Conservation (phyloP, 2,797 vertebrate genomes). For the Knipowitschia caucasica region DNA sequence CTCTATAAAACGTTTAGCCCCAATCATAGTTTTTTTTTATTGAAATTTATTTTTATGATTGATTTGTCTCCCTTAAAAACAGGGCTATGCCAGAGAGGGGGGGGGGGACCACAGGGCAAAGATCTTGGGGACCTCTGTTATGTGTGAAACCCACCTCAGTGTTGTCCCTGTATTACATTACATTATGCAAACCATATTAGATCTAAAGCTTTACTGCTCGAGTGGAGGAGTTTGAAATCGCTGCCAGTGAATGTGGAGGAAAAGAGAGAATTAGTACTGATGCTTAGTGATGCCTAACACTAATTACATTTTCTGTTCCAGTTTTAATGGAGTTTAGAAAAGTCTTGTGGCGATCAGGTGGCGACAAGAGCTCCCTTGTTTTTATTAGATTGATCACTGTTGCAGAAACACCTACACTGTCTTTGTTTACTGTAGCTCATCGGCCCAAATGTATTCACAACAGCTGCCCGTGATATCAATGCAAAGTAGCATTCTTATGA, state of each 20-base stretch:
- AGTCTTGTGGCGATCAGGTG: conserved; percentile 52
- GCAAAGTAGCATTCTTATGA: conserved; percentile 27
- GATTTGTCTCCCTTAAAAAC: too few species aligned
- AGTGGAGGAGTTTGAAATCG: conserved; percentile 18
- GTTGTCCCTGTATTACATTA: not conserved
- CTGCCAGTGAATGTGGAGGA: conserved; percentile 13
- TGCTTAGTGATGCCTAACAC: conserved; percentile 66
- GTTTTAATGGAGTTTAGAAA: conserved; percentile 69
- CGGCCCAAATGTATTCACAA: conserved; percentile 7
- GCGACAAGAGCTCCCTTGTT: conserved; percentile 49
- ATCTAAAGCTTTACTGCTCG: conserved; percentile 41
- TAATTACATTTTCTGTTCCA: conserved; percentile 67
- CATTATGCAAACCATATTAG: conserved; percentile 24
- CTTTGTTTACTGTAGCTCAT: conserved; percentile 27
- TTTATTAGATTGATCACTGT: conserved; percentile 57
- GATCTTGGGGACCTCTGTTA: too few species aligned
- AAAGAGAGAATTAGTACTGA: conserved; percentile 44
- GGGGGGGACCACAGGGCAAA: too few species aligned
- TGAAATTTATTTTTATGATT: too few species aligned
- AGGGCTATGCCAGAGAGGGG: too few species aligned
- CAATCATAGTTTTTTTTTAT: too few species aligned
- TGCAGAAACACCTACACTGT: conserved; percentile 40
- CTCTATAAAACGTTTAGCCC: too few species aligned
- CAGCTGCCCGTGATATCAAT: conserved; percentile 16
- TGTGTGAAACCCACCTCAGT: conserved; percentile 34